A percentile compares a stretch with the other conserved stretches of the same genome.
Evolutionary conservation across 2,888 invertebrate species (phyloP).

Genomic region (Subacronicta megacephala): DNA sequence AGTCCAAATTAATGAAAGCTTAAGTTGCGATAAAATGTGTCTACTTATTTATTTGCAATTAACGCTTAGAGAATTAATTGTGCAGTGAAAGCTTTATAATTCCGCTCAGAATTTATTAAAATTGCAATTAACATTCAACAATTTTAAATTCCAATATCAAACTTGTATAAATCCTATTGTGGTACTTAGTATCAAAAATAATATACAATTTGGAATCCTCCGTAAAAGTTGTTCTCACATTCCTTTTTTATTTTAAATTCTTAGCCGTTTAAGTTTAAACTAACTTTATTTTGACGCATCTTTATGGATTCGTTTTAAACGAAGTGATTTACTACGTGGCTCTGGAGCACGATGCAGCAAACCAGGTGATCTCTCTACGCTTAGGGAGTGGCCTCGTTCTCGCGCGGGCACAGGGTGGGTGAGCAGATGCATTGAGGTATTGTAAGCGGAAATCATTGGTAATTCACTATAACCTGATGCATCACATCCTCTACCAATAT

Average conservation of each 20-base stretch:
- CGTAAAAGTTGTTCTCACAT: constrained; percentile 4
- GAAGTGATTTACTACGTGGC: constrained; percentile 82
- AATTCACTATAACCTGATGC: constrained; percentile 69
- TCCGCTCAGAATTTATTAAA: not conserved
- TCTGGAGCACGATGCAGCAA: constrained; percentile 68
- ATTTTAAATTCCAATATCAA: constrained; percentile 21
- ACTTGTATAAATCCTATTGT: constrained; percentile 46
- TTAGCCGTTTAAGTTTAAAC: constrained; percentile 22
- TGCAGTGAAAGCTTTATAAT: not conserved
- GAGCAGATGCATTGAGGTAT: constrained; percentile 60
- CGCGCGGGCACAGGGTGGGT: constrained; percentile 63
- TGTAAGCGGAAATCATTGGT: constrained; percentile 64
- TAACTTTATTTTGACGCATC: constrained; percentile 60
- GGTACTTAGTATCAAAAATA: constrained; percentile 74
- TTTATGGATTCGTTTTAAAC: constrained; percentile 72
- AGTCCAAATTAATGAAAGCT: not conserved
- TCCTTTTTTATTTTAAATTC: constrained; percentile 3
- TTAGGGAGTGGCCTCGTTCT: constrained; percentile 78
- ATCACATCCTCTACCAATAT: constrained; percentile 65
- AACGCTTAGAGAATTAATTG: not conserved
- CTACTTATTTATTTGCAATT: not conserved
- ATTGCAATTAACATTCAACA: not conserved
- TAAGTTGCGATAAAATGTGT: not conserved
- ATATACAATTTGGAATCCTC: constrained; percentile 37
- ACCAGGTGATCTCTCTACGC: constrained; percentile 74